Base-by-base conservation (phyloP, 2,888 invertebrate genomes). In the Drosophila cognata region DNA sequence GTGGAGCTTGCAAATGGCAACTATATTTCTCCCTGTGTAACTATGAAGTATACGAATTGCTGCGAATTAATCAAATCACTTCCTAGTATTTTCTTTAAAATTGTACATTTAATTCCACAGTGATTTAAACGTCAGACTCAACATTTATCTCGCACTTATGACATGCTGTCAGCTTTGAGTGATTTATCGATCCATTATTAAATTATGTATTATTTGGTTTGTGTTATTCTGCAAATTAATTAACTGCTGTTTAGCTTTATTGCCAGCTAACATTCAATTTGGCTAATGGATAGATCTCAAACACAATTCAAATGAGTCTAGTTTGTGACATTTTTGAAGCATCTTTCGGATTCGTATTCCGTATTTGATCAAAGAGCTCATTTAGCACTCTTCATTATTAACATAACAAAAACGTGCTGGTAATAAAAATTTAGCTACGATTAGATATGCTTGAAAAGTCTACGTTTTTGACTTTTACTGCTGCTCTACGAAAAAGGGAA, bases 1-100 rank as follows among this genome's bases (percentile, higher is more conserved):
- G 72, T 10, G 52, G 21, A 58, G 64, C 68, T 50, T 66, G 48
- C 64, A 61, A 50, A 51, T 56, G 48, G 51, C 28, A 55, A 43
- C 36, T 28, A 16, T 31, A 13, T 35, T 33, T 55, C 31, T 18
- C 29, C 16, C 18, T 29, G 46, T 29, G n/a, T 4, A 25, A 59
- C 41, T 31, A 52, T 65, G 38, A 36, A 35, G 61, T 56, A 74
- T 58, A 76, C 68, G 59, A 78, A 71, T 74, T 55, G 70, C 62
- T 51, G 61, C 43, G 63, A 65, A 81, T 88, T 71, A 77, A 82
- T 82, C 82, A 85, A 71, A 64, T 67, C 51, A 84, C 78, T 88
- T 88, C 88, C 82, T 82, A 52, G 35, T 58, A 62, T 60, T 62
- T 59, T 57, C 38, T n/a, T 52, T 43, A 71, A 59, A 57, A 71